Evolutionary conservation across 2,113 vertebrate species (phyloP), one percentile per base, ranked within the genome.

Genomic region (Lycaon pictus): DNA sequence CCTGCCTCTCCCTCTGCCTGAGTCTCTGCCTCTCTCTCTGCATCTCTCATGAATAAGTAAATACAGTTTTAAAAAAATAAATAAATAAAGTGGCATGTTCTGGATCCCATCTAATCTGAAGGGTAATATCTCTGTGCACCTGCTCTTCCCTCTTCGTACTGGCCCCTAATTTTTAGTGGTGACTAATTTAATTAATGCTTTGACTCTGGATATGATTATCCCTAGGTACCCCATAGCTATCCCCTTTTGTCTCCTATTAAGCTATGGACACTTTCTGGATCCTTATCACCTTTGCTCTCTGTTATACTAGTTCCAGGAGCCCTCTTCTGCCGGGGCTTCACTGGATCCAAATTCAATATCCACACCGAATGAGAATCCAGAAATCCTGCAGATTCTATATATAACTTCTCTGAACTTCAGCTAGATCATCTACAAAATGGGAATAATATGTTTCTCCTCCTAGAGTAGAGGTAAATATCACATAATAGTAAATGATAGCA

Each of bases 401-500:
- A 19, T 77, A 23, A 53, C 76, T 95, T 72, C 23, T 7, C 48
- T 55, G 13, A 84, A 25, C 69, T 96, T 83, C 16, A 93, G 9
- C 94, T 56, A 81, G 93, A 77, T 96, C 69, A 55, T 89, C 29
- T 89, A 32, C 29, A 88, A 72, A 96, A 63, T 55, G n/a, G 16
- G 53, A 32, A 16, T 62, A 37, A 63, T 58, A 79, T 37, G 35
- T n/a, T 67, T 92, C 83, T 48, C 22, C 5, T 76, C 16, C n/a
- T 16, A 62, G 10, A 62, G 81, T 37, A 72, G 43, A 86, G 10
- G 9, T 77, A 10, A 62, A 27, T 76, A 89, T 43, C 79, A 88
- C 85, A 80, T 86, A 94, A 65, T 63, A 58, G 62, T 25, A 86
- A 67, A 84, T 60, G 43, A 48, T 63, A 37, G 7, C 2, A 19